These are phyloP conservation scores for Scolopax rusticola DNA, from an alignment of 2,797 vertebrate species.

Conservation along the genomic window DNA sequence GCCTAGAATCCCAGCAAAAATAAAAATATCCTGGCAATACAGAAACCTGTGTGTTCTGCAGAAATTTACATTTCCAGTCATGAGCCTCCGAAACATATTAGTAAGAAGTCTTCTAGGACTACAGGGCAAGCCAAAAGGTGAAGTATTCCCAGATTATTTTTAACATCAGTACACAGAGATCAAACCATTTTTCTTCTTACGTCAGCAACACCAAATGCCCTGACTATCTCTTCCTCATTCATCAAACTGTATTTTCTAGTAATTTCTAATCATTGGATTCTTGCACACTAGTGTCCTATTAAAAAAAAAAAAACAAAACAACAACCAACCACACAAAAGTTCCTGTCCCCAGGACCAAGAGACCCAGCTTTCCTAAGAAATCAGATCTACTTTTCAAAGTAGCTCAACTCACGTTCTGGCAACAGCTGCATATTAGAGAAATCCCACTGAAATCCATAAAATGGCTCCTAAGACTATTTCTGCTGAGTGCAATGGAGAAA, in stretches of 20 bases:
- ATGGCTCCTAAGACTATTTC: neutral
- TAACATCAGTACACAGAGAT: neutral
- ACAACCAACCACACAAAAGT: neutral
- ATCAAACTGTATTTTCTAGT: no score
- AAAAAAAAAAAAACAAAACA: no score
- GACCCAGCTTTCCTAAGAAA: neutral
- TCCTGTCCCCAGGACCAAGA: neutral
- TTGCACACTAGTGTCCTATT: no score
- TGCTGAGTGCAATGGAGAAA: neutral
- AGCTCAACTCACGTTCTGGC: neutral
- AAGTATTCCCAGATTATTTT: neutral
- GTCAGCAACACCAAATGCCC: no score
- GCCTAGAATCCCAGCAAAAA: neutral
- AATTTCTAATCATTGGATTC: no score
- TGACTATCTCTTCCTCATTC: no score
- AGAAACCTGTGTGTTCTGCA: neutral
- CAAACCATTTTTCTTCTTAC: neutral
- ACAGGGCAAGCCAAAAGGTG: neutral
- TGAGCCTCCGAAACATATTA: neutral
- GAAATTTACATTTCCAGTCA: neutral
- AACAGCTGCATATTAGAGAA: neutral
- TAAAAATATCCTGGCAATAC: neutral
- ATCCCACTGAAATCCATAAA: neutral
- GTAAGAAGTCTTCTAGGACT: neutral
- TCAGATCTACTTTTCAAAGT: neutral